Base-by-base conservation (phyloP, 2,797 vertebrate species). In the Euthynnus affinis region DNA sequence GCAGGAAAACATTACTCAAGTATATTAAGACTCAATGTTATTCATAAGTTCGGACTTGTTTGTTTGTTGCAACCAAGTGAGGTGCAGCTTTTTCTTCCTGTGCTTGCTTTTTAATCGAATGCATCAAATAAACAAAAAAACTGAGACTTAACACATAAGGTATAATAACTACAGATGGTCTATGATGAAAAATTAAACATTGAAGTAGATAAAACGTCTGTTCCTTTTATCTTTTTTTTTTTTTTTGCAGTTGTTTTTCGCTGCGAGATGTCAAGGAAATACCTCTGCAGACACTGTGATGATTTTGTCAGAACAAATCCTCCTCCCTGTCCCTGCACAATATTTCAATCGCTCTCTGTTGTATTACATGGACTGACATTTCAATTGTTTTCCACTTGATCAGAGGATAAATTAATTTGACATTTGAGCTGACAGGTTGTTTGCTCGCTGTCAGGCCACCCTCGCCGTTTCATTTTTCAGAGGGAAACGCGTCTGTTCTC, bases 361-460 rank as follows among this genome's bases (percentile, higher is more conserved):
- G 81, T 81, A 69, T 79, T 82, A 89, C 86, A 87, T 37, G 29
- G 63, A 72, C 85, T 93, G 93, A 88, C 89, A 90, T 93, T 93
- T 92, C 84, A 87, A 91, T 91, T 82, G 84, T 92, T 93, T 89
- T 84, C 85, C 92, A 87, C 88, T 89, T 93, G 90, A 92, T 89
- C 88, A 86, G 89, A 93, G 88, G 91, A 93, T 87, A 91, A 93
- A 94, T 90, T 90, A 89, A 89, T 89, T 87, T 93, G 93, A 93
- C 92, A 94, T 94, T 95, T 94, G 88, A 83, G 85, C 89, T 84
- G 92, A 92, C 88, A 90, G 82, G 84, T 87, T 17, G 84, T 89
- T 86, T 87, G 78, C 83, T 87, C 27, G 74, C 80, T 51, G 55
- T 82, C 88, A 61, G 71, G 71, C 53, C 69, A 10, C 61, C 76